Evolutionary conservation across 1,140 invertebrate species (phyloP).

Genomic region (Halyomorpha halys): DNA sequence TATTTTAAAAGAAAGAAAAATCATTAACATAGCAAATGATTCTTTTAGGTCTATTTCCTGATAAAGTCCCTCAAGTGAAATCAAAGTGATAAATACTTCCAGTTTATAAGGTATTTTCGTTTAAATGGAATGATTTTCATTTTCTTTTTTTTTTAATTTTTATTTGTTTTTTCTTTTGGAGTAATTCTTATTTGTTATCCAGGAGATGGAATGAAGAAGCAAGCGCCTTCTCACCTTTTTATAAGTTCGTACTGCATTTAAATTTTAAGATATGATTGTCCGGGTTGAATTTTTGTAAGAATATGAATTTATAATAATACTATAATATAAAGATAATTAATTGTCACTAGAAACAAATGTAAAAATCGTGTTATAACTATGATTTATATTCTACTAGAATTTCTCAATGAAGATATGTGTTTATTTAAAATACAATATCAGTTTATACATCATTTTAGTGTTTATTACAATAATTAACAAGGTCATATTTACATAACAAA

Average conservation of each 20-base stretch:
- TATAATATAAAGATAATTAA: too few species aligned
- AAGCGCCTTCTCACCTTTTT: not conserved
- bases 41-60: too few species aligned
- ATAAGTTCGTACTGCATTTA: constrained; percentile 4
- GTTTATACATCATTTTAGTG: constrained; percentile 2
- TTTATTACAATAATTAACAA: constrained; percentile 20
- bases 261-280: not conserved
- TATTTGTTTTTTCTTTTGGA: not conserved
- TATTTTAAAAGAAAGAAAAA: too few species aligned
- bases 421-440: constrained; percentile 22
- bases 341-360: too few species aligned
- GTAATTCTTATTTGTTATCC: constrained; percentile 2
- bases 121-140: not conserved
- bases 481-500: constrained; percentile 11
- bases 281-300: too few species aligned
- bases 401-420: not conserved
- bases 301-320: too few species aligned
- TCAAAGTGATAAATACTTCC: too few species aligned
- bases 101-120: too few species aligned
- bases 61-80: too few species aligned
- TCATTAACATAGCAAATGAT: too few species aligned
- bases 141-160: not conserved
- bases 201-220: not conserved
- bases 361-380: too few species aligned
- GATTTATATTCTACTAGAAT: too few species aligned